A percentile compares a stretch with the other conserved stretches of the same genome.
Evolutionary conservation across 2,113 vertebrate genomes (phyloP).

Genomic region (Alaudala cheleensis): DNA sequence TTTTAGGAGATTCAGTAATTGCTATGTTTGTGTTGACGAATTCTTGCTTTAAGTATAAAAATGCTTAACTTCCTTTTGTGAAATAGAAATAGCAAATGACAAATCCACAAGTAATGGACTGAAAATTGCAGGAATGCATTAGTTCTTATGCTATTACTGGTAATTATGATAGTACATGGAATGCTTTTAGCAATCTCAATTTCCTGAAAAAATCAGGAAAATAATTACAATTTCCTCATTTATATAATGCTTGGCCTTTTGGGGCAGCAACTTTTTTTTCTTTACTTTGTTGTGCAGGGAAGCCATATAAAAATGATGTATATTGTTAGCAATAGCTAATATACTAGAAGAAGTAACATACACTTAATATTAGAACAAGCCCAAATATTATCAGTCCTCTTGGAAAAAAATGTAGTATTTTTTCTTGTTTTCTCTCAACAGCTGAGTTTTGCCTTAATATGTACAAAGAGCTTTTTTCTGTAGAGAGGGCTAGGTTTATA

Average conservation of each 20-base stretch:
- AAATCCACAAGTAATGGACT: slow-evolving; percentile 34
- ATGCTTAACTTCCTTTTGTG: neutral
- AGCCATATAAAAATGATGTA: neutral
- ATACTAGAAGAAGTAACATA: neutral
- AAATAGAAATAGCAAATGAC: slow-evolving; percentile 1
- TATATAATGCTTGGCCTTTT: neutral
- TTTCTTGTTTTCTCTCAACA: neutral
- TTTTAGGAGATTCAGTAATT: slow-evolving; percentile 29
- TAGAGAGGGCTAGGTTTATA: neutral
- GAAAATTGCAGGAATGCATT: slow-evolving; percentile 61
- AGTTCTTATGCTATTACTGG: slow-evolving; percentile 38
- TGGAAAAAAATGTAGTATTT: neutral
- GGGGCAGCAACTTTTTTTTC: neutral
- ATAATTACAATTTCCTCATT: slow-evolving; percentile 28
- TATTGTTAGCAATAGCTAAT: neutral
- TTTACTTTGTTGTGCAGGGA: neutral
- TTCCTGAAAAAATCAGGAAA: slow-evolving; percentile 11
- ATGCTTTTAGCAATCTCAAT: slow-evolving; percentile 53
- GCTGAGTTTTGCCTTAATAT: neutral
- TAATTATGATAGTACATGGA: slow-evolving; percentile 42
- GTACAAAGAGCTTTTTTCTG: neutral
- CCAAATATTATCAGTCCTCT: neutral
- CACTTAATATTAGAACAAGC: neutral
- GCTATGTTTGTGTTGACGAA: neutral
- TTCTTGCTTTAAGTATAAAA: slow-evolving; percentile 18